These are phyloP conservation scores for Argopecten irradians DNA, from an alignment of 1,140 invertebrate species.

Conservation along the genomic window DNA sequence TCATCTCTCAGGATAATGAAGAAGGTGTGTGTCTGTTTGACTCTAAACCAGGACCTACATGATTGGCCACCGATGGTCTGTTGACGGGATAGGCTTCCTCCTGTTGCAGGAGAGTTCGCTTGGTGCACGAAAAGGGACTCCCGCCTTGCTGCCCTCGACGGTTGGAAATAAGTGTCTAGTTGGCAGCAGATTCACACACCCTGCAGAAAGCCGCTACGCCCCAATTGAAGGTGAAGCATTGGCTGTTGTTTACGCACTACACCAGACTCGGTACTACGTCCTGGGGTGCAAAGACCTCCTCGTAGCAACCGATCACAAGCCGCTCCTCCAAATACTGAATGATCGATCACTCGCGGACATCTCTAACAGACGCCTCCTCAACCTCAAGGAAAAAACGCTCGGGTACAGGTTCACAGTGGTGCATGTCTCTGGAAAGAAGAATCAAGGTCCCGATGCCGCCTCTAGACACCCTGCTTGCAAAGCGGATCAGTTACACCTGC, in stretches of 20 bases:
- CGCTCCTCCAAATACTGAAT: no score
- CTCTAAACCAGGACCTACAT: no score
- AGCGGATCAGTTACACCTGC: slow-evolving; percentile 28
- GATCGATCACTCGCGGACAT: no score
- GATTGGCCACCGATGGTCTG: no score
- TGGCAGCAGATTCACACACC: slow-evolving; percentile 54
- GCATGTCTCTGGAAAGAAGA: slow-evolving; percentile 43
- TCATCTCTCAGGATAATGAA: no score
- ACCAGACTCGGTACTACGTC: slow-evolving; percentile 45
- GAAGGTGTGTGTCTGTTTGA: no score
- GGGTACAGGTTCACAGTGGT: slow-evolving; percentile 42
- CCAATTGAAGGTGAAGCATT: slow-evolving; percentile 58
- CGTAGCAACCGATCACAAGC: slow-evolving; percentile 55
- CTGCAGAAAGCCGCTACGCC: slow-evolving; percentile 52
- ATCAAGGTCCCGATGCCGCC: slow-evolving; percentile 41
- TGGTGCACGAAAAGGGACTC: no score
- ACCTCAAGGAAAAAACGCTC: slow-evolving; percentile 49
- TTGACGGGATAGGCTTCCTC: no score
- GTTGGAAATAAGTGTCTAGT: no score
- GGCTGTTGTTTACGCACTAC: slow-evolving; percentile 54
- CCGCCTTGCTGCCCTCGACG: background rate
- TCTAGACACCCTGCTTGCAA: slow-evolving; percentile 24
- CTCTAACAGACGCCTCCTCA: slow-evolving; percentile 27
- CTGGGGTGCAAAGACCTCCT: slow-evolving; percentile 47
- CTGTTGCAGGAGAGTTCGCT: no score